Evolutionary conservation across 2,888 invertebrate species (phyloP), one percentile per base, ranked within the genome.

Genomic region (Tribolium freemani): DNA sequence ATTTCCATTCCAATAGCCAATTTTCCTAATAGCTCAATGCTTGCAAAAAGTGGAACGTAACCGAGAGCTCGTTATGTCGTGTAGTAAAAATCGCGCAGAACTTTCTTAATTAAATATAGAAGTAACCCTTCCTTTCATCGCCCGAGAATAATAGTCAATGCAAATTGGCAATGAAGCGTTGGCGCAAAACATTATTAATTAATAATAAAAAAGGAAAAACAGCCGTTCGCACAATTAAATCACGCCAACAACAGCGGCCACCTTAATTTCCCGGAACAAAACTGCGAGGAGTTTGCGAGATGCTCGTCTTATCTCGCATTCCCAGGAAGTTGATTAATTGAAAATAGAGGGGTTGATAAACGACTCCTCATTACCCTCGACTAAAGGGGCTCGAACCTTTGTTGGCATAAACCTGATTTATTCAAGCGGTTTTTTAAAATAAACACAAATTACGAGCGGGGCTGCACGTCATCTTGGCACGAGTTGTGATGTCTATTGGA

Each of bases 241-340:
- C 63, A 51, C 63, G 45, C 11, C 64, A 54, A 63, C 63, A 53
- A 58, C 64, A 64, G 53, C 64, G 54, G 20, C 21, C 53, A 64
- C 64, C 64, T 64, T 64, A 53, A 64, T 64, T 64, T 64, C 64
- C 26, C 45, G 53, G 64, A 64, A 64, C 54, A 64, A 64, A 64
- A 64, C 64, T 64, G 21, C n/a, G 16, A 38, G 48, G 16, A 48
- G 10, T 50, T 30, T 11, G 30, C 10, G 50, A 50, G 64, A 64
- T 21, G 53, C 64, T 54, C 53, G 53, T 64, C 53, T 64, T 64
- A 64, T 64, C 64, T 64, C 51, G 64, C 64, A 64, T 64, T 64
- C 64, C 53, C 64, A 64, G 58, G 69, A 69, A 60, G 69, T 71
- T 71, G 71, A 71, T 71, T 71, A 71, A 71, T 71, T 71, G 71